Evolutionary conservation across 2,888 invertebrate genomes (phyloP).

Genomic region (Drosophila quasianomalipes): DNA sequence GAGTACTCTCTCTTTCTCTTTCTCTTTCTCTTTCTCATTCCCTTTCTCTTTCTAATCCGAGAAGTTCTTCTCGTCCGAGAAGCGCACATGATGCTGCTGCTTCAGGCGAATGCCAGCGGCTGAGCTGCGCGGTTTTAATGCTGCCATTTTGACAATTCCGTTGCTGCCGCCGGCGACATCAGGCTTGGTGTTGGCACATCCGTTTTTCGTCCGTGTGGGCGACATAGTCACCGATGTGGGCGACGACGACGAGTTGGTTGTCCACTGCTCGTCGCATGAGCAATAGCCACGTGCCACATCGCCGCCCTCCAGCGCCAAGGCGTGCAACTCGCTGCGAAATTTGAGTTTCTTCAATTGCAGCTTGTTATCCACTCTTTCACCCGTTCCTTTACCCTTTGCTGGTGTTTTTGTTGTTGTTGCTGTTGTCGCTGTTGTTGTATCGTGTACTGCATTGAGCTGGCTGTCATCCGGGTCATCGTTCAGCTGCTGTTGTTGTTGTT

Average conservation of each 20-base stretch:
- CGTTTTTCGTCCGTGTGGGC: constrained; percentile 60
- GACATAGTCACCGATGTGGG: constrained; percentile 61
- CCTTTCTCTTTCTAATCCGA: constrained; percentile 69
- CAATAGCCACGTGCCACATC: constrained; percentile 82
- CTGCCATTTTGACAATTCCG: constrained; percentile 64
- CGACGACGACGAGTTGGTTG: constrained; percentile 71
- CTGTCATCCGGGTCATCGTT: constrained; percentile 54
- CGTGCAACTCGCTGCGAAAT: constrained; percentile 76
- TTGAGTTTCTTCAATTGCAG: constrained; percentile 71
- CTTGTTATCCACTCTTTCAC: constrained; percentile 23
- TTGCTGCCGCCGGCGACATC: constrained; percentile 18
- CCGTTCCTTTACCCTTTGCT: constrained; percentile 9
- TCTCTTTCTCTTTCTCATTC: background rate
- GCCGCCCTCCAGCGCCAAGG: constrained; percentile 81
- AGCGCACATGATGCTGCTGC: constrained; percentile 83
- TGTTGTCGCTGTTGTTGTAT: constrained; percentile 28
- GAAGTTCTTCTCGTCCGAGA: constrained; percentile 83
- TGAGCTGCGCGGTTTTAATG: constrained; percentile 47
- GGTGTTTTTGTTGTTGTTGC: constrained; percentile 38
- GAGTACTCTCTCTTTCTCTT: constrained; percentile 20
- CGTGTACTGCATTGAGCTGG: constrained; percentile 66
- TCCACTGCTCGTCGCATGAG: constrained; percentile 83
- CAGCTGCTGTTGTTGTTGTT: constrained; percentile 27
- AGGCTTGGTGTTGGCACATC: constrained; percentile 44
- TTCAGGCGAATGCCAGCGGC: constrained; percentile 62